Percentiles rank a stretch among this genome's conserved stretches.
Conservation (phyloP, 92 coral and sea anemone species). For the Siderastrea radians region DNA sequence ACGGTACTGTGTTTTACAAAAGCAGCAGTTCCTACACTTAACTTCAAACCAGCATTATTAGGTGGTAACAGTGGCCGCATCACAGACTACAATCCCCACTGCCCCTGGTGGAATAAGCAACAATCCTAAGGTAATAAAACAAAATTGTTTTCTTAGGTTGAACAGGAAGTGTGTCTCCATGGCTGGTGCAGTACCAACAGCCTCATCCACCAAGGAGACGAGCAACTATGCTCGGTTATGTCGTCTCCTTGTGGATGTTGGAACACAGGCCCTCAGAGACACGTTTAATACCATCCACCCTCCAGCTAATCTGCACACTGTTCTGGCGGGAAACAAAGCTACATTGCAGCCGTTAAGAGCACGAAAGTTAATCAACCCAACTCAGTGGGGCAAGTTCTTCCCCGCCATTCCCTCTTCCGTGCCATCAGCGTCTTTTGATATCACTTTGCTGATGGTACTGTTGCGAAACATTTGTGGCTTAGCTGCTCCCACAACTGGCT, state of each 20-base stretch:
- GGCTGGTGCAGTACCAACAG: neutral
- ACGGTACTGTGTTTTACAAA: too few species aligned
- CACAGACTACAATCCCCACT: too few species aligned
- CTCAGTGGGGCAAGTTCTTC: neutral
- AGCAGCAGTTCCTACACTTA: too few species aligned
- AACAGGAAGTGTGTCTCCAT: neutral
- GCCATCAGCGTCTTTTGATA: neutral
- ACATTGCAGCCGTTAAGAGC: neutral
- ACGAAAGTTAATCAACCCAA: neutral
- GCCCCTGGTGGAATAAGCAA: too few species aligned
- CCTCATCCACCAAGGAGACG: neutral
- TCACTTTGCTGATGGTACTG: neutral
- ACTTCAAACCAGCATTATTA: too few species aligned
- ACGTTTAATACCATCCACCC: neutral
- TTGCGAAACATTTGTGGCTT: conserved; percentile 6
- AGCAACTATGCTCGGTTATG: neutral
- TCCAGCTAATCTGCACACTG: neutral
- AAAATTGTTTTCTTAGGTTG: neutral
- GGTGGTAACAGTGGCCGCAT: too few species aligned
- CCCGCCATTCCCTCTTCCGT: neutral
- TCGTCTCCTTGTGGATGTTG: conserved; percentile 1
- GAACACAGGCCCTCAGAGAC: conserved; percentile 1
- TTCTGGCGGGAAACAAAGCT: neutral
- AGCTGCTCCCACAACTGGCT: conserved; percentile 45
- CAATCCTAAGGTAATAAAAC: too few species aligned